Evolutionary conservation across 2,888 invertebrate species (phyloP).

Genomic region (Caenorhabditis japonica): DNA sequence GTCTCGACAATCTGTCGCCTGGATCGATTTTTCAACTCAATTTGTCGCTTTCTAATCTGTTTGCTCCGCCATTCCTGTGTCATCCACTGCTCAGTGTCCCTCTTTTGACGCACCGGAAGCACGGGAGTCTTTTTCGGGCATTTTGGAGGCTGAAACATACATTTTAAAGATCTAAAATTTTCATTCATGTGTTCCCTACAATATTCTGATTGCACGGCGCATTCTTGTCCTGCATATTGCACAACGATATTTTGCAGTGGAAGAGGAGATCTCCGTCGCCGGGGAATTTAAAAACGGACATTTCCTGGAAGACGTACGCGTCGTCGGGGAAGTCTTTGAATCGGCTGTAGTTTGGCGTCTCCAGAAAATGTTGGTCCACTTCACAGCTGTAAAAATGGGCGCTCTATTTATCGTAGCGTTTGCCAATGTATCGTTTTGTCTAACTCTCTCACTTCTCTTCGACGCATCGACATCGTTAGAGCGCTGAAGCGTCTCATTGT

Average conservation of each 20-base stretch:
- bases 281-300: constrained; percentile 75
- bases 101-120: constrained; percentile 47
- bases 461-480: no score
- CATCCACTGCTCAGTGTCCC: constrained; percentile 18
- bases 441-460: not conserved
- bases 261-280: constrained; percentile 72
- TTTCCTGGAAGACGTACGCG: constrained; percentile 66
- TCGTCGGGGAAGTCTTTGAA: constrained; percentile 53
- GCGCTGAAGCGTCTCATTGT: no score
- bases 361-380: constrained; percentile 72
- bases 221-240: constrained; percentile 68
- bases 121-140: constrained; percentile 50
- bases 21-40: constrained; percentile 51
- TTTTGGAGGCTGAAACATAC: constrained; percentile 64
- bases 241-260: constrained; percentile 73
- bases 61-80: constrained; percentile 34
- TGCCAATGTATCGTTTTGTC: no score
- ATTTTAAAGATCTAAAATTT: constrained; percentile 8
- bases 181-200: constrained; percentile 26
- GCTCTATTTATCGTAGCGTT: no score
- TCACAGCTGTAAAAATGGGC: constrained; percentile 70
- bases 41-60: constrained; percentile 50
- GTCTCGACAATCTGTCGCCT: constrained; percentile 60
- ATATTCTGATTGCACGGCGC: constrained; percentile 55
- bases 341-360: constrained; percentile 72